Base-by-base conservation (phyloP, 2,888 invertebrate genomes). In the Poecilus cupreus region DNA sequence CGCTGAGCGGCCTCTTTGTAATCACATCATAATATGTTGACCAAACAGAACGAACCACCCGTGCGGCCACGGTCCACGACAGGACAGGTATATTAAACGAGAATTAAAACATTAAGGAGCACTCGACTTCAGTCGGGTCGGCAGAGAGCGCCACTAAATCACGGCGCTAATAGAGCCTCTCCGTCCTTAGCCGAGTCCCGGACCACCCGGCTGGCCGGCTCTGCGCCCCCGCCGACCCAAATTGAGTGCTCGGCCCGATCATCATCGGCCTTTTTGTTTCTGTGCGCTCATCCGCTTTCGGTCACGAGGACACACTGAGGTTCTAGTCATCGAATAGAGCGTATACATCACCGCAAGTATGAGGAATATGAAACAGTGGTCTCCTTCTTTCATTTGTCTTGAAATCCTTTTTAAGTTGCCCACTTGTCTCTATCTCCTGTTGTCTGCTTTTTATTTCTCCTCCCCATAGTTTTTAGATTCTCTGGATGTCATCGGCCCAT, bases 81-180 rank as follows among this genome's bases (percentile, higher is more conserved):
- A 60, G 26, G 26, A 83, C 84, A 86, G 86, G 86, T 86, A 86
- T 86, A 86, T 86, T 85, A 86, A 85, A 85, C 82, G 85, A 86
- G 86, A 86, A 86, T 86, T 86, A 86, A 86, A 86, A 86, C 85
- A 86, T 86, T 79, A 79, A 70, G 68, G 49, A 46, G 64, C 13
- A 46, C 51, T 46, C 46, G 22, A 26, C 46, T 51, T 13, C 13
- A 51, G 43, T 43, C 43, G 43, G 43, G 43, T 26, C 11, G 60
- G 60, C 60, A 46, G 22, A 51, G 24, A 51, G 49, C 43, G 26
- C 70, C 70, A 70, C 68, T 79, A 79, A 79, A 79, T 79, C 79
- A 79, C 68, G 46, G 37, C 57, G 39, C 79, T 79, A 79, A 79
- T 79, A 79, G 79, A 60, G 32, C 4, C 26, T 26, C 26, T 26